phyloP scores from a whole-genome alignment of 2,888 invertebrate species.

The Lycocerus yunnanus region DNA sequence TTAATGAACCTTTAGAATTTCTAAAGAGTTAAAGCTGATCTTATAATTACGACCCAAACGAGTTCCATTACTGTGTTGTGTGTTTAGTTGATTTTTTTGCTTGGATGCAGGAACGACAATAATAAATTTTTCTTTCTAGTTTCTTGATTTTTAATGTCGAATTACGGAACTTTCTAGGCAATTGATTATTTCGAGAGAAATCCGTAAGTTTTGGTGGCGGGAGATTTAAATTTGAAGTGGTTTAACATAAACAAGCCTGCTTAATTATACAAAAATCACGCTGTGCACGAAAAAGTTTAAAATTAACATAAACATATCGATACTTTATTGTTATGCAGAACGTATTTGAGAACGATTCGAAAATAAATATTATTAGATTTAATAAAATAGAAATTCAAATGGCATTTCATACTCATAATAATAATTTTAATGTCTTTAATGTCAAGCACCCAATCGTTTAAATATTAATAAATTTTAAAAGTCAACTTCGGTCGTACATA shows the following conservation, averaged over 20 bases:
- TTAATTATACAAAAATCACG: slow-evolving; percentile 3
- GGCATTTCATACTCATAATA: slow-evolving; percentile 8
- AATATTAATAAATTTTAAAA: slow-evolving; percentile 23
- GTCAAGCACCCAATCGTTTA: slow-evolving; percentile 23
- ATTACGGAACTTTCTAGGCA: slow-evolving; percentile 47
- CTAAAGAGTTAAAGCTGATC: neutral
- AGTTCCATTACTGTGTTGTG: neutral
- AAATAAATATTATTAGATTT: neutral
- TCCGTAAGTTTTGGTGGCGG: slow-evolving; percentile 28
- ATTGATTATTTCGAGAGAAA: slow-evolving; percentile 45
- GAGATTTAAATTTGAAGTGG: slow-evolving; percentile 2
- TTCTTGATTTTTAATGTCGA: neutral
- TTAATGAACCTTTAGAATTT: slow-evolving; percentile 4
- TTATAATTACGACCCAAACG: slow-evolving; percentile 5
- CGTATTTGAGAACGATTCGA: neutral
- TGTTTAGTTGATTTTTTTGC: neutral
- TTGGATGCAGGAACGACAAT: neutral
- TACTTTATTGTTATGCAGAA: neutral
- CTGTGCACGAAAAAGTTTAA: neutral
- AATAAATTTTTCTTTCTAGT: neutral
- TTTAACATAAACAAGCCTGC: slow-evolving; percentile 9
- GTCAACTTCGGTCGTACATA: neutral
- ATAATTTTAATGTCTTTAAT: slow-evolving; percentile 19
- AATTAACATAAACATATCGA: slow-evolving; percentile 1
- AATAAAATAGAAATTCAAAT: neutral